Percentiles rank a stretch among this genome's conserved stretches.
Evolutionary conservation across 2,797 vertebrate species (phyloP).

Genomic region (Heteromormyrus szaboi): DNA sequence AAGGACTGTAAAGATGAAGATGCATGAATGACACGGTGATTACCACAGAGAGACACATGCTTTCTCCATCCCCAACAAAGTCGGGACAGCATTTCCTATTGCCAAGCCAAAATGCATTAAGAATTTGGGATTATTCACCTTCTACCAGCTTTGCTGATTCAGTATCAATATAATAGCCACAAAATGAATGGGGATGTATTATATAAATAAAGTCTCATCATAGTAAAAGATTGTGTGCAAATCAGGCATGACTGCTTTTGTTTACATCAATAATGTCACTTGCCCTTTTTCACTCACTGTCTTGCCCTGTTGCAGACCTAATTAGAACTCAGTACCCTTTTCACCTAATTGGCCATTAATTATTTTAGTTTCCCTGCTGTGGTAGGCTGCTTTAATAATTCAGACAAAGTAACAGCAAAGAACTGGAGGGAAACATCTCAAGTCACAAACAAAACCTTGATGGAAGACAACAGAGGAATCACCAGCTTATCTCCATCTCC

Average conservation of each 20-base stretch:
- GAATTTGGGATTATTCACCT: constrained; percentile 32
- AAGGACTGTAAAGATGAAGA: constrained; percentile 22
- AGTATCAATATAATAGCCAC: background rate
- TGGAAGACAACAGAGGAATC: background rate
- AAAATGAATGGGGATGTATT: background rate
- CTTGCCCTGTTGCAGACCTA: constrained; percentile 36
- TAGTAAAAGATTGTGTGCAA: background rate
- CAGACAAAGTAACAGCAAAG: background rate
- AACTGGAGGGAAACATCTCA: background rate
- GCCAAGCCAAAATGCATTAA: background rate
- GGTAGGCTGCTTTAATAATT: constrained; percentile 23
- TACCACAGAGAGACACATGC: background rate
- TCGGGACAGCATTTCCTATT: too few species aligned
- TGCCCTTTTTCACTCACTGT: constrained; percentile 14
- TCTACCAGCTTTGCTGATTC: background rate
- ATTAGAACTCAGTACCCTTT: constrained; percentile 56
- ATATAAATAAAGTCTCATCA: background rate
- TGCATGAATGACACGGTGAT: background rate
- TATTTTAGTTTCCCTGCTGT: constrained; percentile 67
- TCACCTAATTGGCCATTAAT: constrained; percentile 69
- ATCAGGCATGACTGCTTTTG: background rate
- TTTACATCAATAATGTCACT: constrained; percentile 9
- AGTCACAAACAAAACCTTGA: background rate
- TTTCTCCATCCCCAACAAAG: background rate
- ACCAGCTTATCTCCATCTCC: background rate